Conservation (phyloP, 1,140 invertebrate species). For the Drosophila parvula region DNA sequence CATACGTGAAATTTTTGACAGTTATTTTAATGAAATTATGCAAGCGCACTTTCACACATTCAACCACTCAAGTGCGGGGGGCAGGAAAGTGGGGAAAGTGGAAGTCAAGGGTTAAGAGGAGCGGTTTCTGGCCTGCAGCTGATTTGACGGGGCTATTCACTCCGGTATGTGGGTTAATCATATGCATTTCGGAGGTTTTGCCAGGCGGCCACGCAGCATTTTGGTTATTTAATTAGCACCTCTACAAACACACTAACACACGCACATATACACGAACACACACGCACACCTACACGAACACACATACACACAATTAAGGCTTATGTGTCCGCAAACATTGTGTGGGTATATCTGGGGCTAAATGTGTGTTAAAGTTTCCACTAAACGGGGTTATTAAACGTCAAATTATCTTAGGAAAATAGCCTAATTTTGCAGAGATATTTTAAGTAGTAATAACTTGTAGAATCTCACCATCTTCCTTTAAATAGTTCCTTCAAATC, state of each 20-base stretch:
- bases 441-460: too few relatives aligned
- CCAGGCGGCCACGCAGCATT: slow-evolving; percentile 42
- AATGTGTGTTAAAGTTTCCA: slow-evolving; percentile 13
- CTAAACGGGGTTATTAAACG: background rate
- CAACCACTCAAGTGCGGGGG: slow-evolving; percentile 22
- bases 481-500: too few relatives aligned
- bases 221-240: slow-evolving; percentile 72
- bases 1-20: slow-evolving; percentile 79
- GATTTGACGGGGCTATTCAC: slow-evolving; percentile 17
- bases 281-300: slow-evolving; percentile 4
- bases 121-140: slow-evolving; percentile 20
- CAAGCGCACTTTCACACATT: slow-evolving; percentile 76
- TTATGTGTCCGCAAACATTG: slow-evolving; percentile 27
- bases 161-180: slow-evolving; percentile 67
- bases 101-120: slow-evolving; percentile 1
- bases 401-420: background rate
- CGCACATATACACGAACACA: too few relatives aligned
- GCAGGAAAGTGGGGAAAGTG: background rate
- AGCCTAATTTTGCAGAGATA: background rate
- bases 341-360: background rate
- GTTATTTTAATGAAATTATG: slow-evolving; percentile 83
- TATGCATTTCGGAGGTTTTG: slow-evolving; percentile 58
- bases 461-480: too few relatives aligned
- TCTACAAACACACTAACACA: slow-evolving; percentile 9
- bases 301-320: slow-evolving; percentile 23